These are phyloP conservation scores for Netelia fuscicornis DNA, from an alignment of 2,888 invertebrate species.

Conservation along the genomic window DNA sequence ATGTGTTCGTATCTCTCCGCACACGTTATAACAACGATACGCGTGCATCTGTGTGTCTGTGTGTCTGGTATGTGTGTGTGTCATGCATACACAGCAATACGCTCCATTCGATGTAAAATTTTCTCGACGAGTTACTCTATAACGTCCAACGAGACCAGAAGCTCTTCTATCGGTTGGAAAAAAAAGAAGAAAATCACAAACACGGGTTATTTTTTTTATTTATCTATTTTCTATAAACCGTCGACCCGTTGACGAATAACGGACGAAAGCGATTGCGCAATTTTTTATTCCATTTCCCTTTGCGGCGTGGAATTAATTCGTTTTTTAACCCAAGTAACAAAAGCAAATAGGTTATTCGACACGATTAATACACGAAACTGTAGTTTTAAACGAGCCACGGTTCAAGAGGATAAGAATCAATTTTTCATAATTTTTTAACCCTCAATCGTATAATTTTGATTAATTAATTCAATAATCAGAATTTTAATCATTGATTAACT, in stretches of 20 bases:
- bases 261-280: neutral
- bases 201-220: neutral
- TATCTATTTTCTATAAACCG: neutral
- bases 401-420: too few species aligned
- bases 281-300: neutral
- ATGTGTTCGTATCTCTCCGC: constrained; percentile 46
- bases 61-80: constrained; percentile 3
- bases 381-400: too few species aligned
- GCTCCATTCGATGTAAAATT: constrained; percentile 43
- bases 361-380: too few species aligned
- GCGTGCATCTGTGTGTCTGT: constrained; percentile 8
- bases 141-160: constrained; percentile 53
- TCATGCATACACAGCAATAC: constrained; percentile 8
- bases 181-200: constrained; percentile 27
- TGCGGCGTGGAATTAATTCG: too few species aligned
- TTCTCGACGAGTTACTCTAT: constrained; percentile 45
- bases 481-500: too few species aligned
- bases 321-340: too few species aligned
- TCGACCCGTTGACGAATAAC: constrained; percentile 2
- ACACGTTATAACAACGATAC: constrained; percentile 12
- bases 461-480: too few species aligned
- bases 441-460: too few species aligned
- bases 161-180: constrained; percentile 55
- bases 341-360: too few species aligned
- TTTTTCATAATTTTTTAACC: too few species aligned